These are phyloP conservation scores for Sitophilus oryzae DNA, from an alignment of 1,140 invertebrate species.

Conservation along the genomic window DNA sequence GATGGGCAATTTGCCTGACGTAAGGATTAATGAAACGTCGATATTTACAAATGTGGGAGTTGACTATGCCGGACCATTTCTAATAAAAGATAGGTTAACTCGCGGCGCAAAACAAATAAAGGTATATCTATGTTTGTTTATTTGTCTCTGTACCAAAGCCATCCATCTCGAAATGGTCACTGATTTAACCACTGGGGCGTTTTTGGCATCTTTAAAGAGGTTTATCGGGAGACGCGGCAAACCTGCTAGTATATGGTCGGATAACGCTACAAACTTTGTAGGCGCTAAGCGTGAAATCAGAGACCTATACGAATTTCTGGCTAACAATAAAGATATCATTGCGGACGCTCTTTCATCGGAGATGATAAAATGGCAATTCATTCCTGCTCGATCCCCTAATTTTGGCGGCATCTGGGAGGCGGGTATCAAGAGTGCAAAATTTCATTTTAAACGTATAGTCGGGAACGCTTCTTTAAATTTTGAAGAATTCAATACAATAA, in stretches of 20 bases:
- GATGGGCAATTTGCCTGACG: conserved; percentile 3
- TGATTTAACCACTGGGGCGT: conserved; percentile 33
- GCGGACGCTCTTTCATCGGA: conserved; percentile 5
- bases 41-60: conserved; percentile 31
- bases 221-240: too few relatives aligned
- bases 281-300: conserved; percentile 23
- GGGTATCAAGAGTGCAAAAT: too few relatives aligned
- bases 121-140: conserved; percentile 21
- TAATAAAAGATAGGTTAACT: too few relatives aligned
- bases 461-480: too few relatives aligned
- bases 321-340: conserved; percentile 27
- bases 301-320: conserved; percentile 45
- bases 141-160: too few relatives aligned
- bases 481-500: too few relatives aligned
- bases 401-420: too few relatives aligned
- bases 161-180: too few relatives aligned
- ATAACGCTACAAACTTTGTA: conserved; percentile 36
- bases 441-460: too few relatives aligned
- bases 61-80: too few relatives aligned
- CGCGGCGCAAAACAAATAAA: conserved; percentile 36
- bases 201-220: conserved; percentile 31
- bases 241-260: conserved; percentile 29
- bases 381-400: conserved; percentile 38
- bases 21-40: neutral
- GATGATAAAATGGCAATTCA: conserved; percentile 15